A percentile compares a stretch with the other conserved stretches of the same genome.
Evolutionary conservation across 2,797 vertebrate species (phyloP).

Genomic region (Hemitrygon akajei): DNA sequence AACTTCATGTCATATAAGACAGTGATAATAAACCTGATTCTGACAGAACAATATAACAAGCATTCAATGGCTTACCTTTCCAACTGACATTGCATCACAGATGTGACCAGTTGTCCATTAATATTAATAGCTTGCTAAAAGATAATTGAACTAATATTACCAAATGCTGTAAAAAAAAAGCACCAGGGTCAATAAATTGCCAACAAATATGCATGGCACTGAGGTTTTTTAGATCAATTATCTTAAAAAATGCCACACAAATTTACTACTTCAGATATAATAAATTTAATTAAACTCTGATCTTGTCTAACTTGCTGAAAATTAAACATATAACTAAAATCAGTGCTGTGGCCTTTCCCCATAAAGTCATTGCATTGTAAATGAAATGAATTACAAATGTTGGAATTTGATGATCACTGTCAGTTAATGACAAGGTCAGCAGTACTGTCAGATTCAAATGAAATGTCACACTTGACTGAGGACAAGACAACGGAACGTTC

Average conservation of each 20-base stretch:
- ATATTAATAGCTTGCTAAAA: constrained; percentile 13
- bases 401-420: constrained; percentile 56
- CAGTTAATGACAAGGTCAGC: constrained; percentile 68
- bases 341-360: neutral
- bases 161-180: constrained; percentile 4
- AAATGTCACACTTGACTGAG: constrained; percentile 70
- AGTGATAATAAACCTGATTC: neutral
- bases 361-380: constrained; percentile 59
- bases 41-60: neutral
- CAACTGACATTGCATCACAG: neutral
- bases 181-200: constrained; percentile 28
- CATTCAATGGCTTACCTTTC: neutral
- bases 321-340: constrained; percentile 26
- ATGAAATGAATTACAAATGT: constrained; percentile 67
- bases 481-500: constrained; percentile 60
- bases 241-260: constrained; percentile 19
- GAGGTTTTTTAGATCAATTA: constrained; percentile 19
- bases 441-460: constrained; percentile 66
- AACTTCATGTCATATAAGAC: too few relatives aligned
- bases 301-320: constrained; percentile 15
- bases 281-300: constrained; percentile 37
- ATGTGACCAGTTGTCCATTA: neutral
- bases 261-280: constrained; percentile 30
- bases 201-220: neutral
- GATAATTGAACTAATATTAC: neutral